Evolutionary conservation across 2,797 vertebrate genomes (phyloP), one percentile per base, ranked within the genome.

Genomic region (Fistularia tabacaria): DNA sequence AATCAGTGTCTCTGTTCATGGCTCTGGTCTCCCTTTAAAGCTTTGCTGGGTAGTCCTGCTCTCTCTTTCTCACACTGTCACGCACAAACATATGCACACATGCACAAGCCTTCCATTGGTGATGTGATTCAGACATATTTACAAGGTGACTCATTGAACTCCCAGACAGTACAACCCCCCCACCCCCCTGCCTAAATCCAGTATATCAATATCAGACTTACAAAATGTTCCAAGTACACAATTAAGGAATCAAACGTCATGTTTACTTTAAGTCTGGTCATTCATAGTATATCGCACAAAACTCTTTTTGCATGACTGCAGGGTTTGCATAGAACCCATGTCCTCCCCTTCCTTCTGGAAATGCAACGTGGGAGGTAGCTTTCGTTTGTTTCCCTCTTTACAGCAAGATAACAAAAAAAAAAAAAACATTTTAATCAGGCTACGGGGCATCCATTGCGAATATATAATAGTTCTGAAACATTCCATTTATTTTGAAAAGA

Each of bases 101-200:
- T 6, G 6, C 9, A 5, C 44, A 6, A 7, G 25, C 73, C 57
- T 51, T 60, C 39, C 61, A 14, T 9, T 51, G 40, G 13, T 38
- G 53, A 57, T 36, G 49, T 62, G 76, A 77, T 57, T 73, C 71
- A 75, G 74, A 74, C 68, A 65, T 67, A 57, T 66, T 76, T 54
- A 49, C 51, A 42, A 11, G 50, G 50, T 73, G 82, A 83, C 67
- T 85, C 72, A 74, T 39, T 68, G 45, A 51, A 14, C 54, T 14
- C 36, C 42, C 67, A 75, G 65, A 74, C 67, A 57, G 42, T 14
- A 8, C 9, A n/a, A n/a, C n/a, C n/a, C n/a, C n/a, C n/a, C n/a
- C n/a, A n/a, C n/a, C n/a, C n/a, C n/a, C n/a, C n/a, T n/a, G n/a
- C n/a, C n/a, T 41, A 58, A 62, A 43, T 59, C 43, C 38, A 57